These are phyloP conservation scores for Papilio elwesi DNA, from an alignment of 2,888 invertebrate species.

Conservation along the genomic window DNA sequence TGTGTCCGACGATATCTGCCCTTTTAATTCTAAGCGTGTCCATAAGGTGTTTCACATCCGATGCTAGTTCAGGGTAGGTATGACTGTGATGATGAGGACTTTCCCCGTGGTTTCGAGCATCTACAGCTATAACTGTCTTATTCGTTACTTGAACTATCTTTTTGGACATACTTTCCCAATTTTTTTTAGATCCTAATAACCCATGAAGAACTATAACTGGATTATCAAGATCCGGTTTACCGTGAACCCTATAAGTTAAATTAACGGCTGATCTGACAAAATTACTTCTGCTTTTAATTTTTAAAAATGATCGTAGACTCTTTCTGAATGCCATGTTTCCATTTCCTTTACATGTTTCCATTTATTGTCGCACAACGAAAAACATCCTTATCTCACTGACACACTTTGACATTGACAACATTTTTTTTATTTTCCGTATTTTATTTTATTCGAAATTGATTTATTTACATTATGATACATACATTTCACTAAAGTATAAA, in stretches of 20 bases:
- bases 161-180: slow-evolving; percentile 93
- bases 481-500: neutral
- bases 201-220: slow-evolving; percentile 93
- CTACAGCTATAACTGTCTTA: slow-evolving; percentile 89
- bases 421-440: neutral
- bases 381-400: neutral
- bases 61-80: slow-evolving; percentile 88
- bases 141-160: slow-evolving; percentile 84
- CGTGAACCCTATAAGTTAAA: slow-evolving; percentile 54
- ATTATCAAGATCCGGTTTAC: slow-evolving; percentile 50
- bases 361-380: neutral
- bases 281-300: neutral
- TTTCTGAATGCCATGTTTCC: slow-evolving; percentile 45
- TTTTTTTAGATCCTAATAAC: slow-evolving; percentile 93
- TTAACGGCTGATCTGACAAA: slow-evolving; percentile 49
- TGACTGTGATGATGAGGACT: slow-evolving; percentile 90
- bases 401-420: neutral
- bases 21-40: slow-evolving; percentile 81
- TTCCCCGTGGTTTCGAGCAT: slow-evolving; percentile 96
- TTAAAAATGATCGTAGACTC: slow-evolving; percentile 3
- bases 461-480: neutral
- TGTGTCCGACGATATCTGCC: slow-evolving; percentile 91
- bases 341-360: slow-evolving; percentile 48
- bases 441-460: neutral
- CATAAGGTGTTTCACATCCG: slow-evolving; percentile 87